Base-by-base conservation (phyloP, 30 jellyfish, hydroid and myxozoan species). In the Aurelia sp. region DNA sequence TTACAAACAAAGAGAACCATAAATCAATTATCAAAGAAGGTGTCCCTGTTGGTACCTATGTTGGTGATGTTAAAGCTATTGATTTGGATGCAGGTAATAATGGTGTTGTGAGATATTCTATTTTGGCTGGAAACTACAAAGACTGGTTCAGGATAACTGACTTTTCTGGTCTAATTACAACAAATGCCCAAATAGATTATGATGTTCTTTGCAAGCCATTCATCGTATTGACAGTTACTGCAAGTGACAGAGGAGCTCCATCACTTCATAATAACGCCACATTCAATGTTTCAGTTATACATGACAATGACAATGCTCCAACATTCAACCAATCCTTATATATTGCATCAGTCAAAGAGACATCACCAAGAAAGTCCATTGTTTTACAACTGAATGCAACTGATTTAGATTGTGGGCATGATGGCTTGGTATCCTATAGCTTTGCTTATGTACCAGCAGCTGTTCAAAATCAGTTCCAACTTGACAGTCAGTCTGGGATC, bases 301-400 rank as follows among this genome's bases (percentile, higher is more conserved):
- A 82, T 69, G 72, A 38, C 31, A 96, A 96, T 90, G 99, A 96
- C 67, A 84, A 86, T 82, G 24, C 60, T 10, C 99, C 99, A 67
- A 13, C 0, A 4, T 93, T 91, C 67, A 72, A 44, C 73, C 84
- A 84, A 47, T 44, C 82, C 22, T 20, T 52, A 2, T 84, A 84
- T 72, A 30, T 51, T 10, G 81, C 52, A 21, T 30, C 84, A 13
- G 51, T 88, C 20, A 76, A 78, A 15, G 96, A 88, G 52, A 41
- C 89, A 19, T 17, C 74, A 2, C 79, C 82, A 55, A 60, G 62
- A 16, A 55, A 78, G 19, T 55, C 85, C 2, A 70, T 78, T 21
- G 19, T 88, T 12, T 59, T 77, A 13, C 40, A 40, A 10, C 57
- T 88, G 21, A 59, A 41, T 52, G 96, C 96, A 24, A 30, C 5